These are phyloP conservation scores for Meleagris gallopavo DNA, from an alignment of 2,113 vertebrate species.

Conservation along the genomic window DNA sequence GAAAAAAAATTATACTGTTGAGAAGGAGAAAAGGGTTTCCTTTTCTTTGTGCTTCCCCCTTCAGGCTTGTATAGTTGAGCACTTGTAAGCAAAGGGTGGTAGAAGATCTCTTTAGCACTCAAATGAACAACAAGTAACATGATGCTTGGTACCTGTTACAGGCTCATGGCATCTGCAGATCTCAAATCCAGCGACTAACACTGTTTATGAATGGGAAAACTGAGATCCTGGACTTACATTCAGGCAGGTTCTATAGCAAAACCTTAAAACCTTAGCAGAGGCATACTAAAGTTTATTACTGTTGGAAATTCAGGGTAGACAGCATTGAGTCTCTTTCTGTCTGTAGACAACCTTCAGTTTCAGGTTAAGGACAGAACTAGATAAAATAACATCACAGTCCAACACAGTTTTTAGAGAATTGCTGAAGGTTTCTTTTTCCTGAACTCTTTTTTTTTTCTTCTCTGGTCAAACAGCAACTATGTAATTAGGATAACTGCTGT, in stretches of 20 bases:
- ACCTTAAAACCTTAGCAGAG: background rate
- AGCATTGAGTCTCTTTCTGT: background rate
- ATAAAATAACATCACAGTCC: slow-evolving; percentile 46
- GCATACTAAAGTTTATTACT: background rate
- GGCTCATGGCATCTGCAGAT: background rate
- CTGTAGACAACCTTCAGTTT: slow-evolving; percentile 35
- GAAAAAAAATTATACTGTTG: background rate
- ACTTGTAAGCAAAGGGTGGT: background rate
- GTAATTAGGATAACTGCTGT: slow-evolving; percentile 50
- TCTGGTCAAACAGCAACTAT: slow-evolving; percentile 42
- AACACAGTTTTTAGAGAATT: slow-evolving; percentile 31
- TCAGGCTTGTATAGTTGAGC: background rate
- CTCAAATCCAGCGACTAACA: background rate
- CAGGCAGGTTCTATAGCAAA: background rate
- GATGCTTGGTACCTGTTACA: background rate
- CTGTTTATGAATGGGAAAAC: background rate
- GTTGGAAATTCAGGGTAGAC: background rate
- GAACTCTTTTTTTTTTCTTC: slow-evolving; percentile 35
- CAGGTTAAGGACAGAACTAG: slow-evolving; percentile 31
- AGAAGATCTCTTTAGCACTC: background rate
- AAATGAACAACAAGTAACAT: background rate
- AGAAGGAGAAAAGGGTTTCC: background rate
- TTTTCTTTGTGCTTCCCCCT: background rate
- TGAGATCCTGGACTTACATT: background rate
- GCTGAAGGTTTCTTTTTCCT: slow-evolving; percentile 46